Base-by-base conservation (phyloP, 2,113 vertebrate genomes). In the Bombycilla garrulus region DNA sequence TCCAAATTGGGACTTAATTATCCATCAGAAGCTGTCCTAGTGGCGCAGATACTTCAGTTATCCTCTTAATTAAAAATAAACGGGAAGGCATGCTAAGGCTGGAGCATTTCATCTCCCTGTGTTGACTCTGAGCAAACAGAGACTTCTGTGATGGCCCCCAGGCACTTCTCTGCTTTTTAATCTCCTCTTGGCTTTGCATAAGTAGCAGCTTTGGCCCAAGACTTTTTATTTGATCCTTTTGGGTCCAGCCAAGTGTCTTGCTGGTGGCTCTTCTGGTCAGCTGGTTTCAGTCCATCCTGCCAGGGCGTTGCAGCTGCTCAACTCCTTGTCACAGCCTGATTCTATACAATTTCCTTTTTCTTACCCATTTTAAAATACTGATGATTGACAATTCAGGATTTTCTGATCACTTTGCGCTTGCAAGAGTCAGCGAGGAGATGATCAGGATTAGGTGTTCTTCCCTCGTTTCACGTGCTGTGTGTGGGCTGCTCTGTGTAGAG, bases 41-140 rank as follows among this genome's bases (percentile, higher is more conserved):
- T 56, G 79, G 85, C 3, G 51, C 69, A 87, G 53, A 87, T 71
- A 48, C 93, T 74, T 86, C 14, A 9, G 85, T 93, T 96, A 93
- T 79, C 94, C 96, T 6, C 93, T 81, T 87, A 60, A 95, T 88
- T 88, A 95, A 93, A 94, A 95, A 93, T 91, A 95, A 95, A 92
- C 45, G 4, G 65, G 12, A 51, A 87, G 80, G 92, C 94, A 88
- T 18, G 81, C 70, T 71, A 17, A 50, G 4, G 9, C 86, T 47
- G 80, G 21, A 71, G 82, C 56, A 1, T 69, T 90, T 53, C 51
- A 16, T 71, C 66, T 78, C 25, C 12, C 11, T 24, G 16, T 60
- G 51, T 51, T 86, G 91, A 40, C 86, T 93, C 7, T 21, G 88
- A 88, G 83, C 91, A 88, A 86, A 71, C 60, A 29, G 57, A 54